Conservation (phyloP, 2,888 invertebrate genomes). For the Amblyjoppa proteus region DNA sequence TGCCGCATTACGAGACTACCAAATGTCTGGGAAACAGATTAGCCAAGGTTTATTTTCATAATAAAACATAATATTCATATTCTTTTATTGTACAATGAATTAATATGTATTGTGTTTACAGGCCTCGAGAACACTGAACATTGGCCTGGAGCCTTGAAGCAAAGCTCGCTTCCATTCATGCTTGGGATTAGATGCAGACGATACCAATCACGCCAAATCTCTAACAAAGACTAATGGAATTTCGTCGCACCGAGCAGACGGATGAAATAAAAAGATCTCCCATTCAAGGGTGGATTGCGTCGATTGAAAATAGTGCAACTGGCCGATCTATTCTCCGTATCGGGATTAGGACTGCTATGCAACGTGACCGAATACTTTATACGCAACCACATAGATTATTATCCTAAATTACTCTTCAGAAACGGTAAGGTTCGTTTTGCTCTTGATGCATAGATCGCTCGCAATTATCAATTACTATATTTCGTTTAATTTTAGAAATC, state of each 20-base stretch:
- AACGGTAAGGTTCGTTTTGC: slow-evolving; percentile 92
- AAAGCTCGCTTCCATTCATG: too few relatives aligned
- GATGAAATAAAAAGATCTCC: not conserved
- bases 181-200: too few relatives aligned
- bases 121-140: too few relatives aligned
- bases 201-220: too few relatives aligned
- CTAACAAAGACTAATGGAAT: too few relatives aligned
- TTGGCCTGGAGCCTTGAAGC: too few relatives aligned
- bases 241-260: not conserved
- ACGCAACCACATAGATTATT: slow-evolving; percentile 95
- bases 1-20: too few relatives aligned
- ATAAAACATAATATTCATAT: too few relatives aligned
- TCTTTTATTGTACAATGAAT: too few relatives aligned
- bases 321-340: slow-evolving; percentile 98
- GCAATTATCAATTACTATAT: slow-evolving; percentile 30
- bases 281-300: slow-evolving; percentile 76
- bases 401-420: slow-evolving; percentile 97
- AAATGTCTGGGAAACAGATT: too few relatives aligned
- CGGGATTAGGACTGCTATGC: slow-evolving; percentile 97
- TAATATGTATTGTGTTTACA: too few relatives aligned
- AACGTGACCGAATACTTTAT: slow-evolving; percentile 98
- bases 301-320: slow-evolving; percentile 94
- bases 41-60: too few relatives aligned
- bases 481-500: slow-evolving; percentile 88
- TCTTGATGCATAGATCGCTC: slow-evolving; percentile 13